Evolutionary conservation across 2,113 vertebrate genomes (phyloP).

Genomic region (Platichthys stellatus): DNA sequence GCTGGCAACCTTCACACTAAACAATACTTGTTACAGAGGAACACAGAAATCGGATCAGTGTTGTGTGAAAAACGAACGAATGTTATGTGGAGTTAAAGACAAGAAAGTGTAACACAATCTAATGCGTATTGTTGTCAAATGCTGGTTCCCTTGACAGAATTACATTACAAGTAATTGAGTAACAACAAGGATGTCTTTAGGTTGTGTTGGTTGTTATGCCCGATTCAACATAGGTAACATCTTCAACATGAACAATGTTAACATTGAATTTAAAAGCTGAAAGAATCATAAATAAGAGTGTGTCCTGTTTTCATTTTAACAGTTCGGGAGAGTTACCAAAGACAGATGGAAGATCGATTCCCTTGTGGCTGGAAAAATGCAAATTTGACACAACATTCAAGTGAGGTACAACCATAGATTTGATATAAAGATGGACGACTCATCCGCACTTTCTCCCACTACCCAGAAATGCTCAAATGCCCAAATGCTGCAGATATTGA

Average conservation of each 20-base stretch:
- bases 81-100: conserved; percentile 75
- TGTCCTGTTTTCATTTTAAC: conserved; percentile 24
- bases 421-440: too few relatives aligned
- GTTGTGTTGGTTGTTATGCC: conserved; percentile 8
- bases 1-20: conserved; percentile 78
- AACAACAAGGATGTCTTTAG: conserved; percentile 52
- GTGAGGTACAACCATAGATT: not conserved
- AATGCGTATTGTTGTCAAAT: conserved; percentile 70
- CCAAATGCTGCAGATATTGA: not conserved
- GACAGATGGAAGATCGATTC: not conserved
- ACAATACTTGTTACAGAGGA: conserved; percentile 80
- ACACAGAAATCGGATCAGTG: conserved; percentile 80
- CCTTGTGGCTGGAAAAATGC: not conserved
- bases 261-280: conserved; percentile 9
- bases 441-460: too few relatives aligned
- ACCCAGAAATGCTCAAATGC: not conserved
- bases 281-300: not conserved
- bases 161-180: conserved; percentile 65
- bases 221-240: conserved; percentile 35
- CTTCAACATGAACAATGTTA: not conserved
- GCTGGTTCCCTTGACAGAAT: conserved; percentile 66
- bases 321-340: conserved; percentile 8
- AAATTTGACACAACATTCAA: not conserved
- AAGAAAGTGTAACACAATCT: conserved; percentile 77
- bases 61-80: conserved; percentile 76